Conservation (phyloP, 2,888 invertebrate genomes). For the Ametastegia equiseti region DNA sequence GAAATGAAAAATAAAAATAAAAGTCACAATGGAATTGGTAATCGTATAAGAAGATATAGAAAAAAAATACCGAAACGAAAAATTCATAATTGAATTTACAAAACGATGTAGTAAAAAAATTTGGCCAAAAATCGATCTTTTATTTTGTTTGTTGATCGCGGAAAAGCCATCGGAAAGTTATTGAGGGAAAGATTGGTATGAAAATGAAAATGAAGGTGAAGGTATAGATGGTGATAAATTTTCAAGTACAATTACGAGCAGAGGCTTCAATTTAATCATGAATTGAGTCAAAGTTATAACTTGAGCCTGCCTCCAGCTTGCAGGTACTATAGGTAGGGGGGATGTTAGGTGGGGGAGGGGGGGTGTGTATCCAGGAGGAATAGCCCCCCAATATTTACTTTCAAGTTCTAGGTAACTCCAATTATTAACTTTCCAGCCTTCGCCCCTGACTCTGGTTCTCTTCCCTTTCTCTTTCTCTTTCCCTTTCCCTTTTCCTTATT, state of each 20-base stretch:
- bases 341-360: too few relatives aligned
- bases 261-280: constrained; percentile 37
- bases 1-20: too few relatives aligned
- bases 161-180: neutral
- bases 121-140: too few relatives aligned
- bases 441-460: neutral
- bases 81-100: too few relatives aligned
- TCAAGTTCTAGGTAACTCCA: constrained; percentile 32
- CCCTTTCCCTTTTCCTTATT: neutral
- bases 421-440: constrained; percentile 39
- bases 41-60: too few relatives aligned
- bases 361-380: neutral
- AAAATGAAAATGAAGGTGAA: neutral
- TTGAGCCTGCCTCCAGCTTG: neutral
- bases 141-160: too few relatives aligned
- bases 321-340: too few relatives aligned
- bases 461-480: neutral
- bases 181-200: neutral
- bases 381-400: constrained; percentile 27
- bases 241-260: neutral
- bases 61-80: too few relatives aligned
- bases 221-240: neutral
- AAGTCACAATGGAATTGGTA: too few relatives aligned
- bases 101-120: too few relatives aligned
- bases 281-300: constrained; percentile 31